Evolutionary conservation across 2,888 invertebrate species (phyloP), one percentile per base, ranked within the genome.

Genomic region (Drosophila engyochracea): DNA sequence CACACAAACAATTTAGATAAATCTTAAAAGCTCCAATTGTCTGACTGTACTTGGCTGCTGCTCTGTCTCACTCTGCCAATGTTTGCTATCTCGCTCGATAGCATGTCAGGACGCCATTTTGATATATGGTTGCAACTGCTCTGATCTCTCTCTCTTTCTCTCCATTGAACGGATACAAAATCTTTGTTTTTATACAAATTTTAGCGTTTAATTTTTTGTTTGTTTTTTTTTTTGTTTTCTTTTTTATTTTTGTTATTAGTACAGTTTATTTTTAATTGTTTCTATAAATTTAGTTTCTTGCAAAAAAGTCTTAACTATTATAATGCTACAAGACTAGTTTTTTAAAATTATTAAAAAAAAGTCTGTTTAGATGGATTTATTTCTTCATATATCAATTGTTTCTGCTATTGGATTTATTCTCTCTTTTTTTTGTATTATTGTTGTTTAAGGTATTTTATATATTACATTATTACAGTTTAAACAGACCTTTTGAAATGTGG

Each of bases 251-350:
- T 69, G 30, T 67, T 74, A 59, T 83, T 73, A 63, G 35, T 63
- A 63, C 37, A 53, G 39, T 35, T 35, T 57, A 19, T n/a, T 51
- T 53, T 65, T 64, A 52, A 70, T 59, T 19, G 57, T 58, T 60
- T 53, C 22, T 69, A 55, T 70, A 78, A 69, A 55, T 64, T 72
- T 70, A 69, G 60, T 69, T 69, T 71, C 33, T 62, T 64, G 60
- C 69, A 74, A 83, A 86, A 66, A 62, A 63, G 44, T 44, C 87
- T 86, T 89, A 86, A 74, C 72, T 89, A 82, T 66, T 70, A 82
- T 87, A 85, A 74, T 79, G 72, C 83, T 89, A 87, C 67, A 57
- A 74, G 88, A 85, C 85, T 89, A 85, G 90, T 75, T 69, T 74
- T 87, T 82, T 75, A 67, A 72, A 74, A 68, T 62, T 70, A 73